Percentiles rank a stretch among this genome's conserved stretches.
phyloP scores from a whole-genome alignment of 2,888 invertebrate species.

The Leptopilina myrica region DNA sequence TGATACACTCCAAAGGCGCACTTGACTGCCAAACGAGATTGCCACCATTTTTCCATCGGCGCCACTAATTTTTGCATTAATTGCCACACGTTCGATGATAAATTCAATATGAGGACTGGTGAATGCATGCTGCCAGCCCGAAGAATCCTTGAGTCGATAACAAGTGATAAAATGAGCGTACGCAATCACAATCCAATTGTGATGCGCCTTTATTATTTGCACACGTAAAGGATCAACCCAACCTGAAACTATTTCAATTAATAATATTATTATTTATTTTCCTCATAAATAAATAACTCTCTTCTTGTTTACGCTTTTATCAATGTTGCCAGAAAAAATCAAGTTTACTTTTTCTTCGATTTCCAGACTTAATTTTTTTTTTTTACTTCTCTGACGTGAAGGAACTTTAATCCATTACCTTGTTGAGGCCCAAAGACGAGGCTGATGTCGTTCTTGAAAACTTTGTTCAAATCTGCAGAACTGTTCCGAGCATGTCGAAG shows the following conservation, averaged over 20 bases:
- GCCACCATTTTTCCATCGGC: constrained; percentile 87
- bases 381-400: too few relatives aligned
- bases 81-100: constrained; percentile 93
- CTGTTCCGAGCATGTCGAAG: constrained; percentile 85
- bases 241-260: constrained; percentile 79
- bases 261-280: not conserved
- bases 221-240: constrained; percentile 93
- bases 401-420: constrained; percentile 60
- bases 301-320: too few relatives aligned
- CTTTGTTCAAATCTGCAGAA: constrained; percentile 86
- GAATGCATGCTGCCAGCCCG: constrained; percentile 97
- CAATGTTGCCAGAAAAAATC: too few relatives aligned
- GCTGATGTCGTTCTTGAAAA: constrained; percentile 84
- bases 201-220: constrained; percentile 96
- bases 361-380: too few relatives aligned
- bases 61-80: constrained; percentile 84
- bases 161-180: constrained; percentile 97
- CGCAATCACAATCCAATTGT: constrained; percentile 98
- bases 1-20: constrained; percentile 88
- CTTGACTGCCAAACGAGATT: constrained; percentile 86
- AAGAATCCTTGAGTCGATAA: constrained; percentile 95
- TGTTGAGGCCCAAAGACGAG: constrained; percentile 83
- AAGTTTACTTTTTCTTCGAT: not conserved
- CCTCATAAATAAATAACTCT: too few relatives aligned
- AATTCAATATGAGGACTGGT: constrained; percentile 94